A percentile compares a stretch with the other conserved stretches of the same genome.
phyloP scores from a whole-genome alignment of 2,797 vertebrate genomes.

The Mus minutoides region DNA sequence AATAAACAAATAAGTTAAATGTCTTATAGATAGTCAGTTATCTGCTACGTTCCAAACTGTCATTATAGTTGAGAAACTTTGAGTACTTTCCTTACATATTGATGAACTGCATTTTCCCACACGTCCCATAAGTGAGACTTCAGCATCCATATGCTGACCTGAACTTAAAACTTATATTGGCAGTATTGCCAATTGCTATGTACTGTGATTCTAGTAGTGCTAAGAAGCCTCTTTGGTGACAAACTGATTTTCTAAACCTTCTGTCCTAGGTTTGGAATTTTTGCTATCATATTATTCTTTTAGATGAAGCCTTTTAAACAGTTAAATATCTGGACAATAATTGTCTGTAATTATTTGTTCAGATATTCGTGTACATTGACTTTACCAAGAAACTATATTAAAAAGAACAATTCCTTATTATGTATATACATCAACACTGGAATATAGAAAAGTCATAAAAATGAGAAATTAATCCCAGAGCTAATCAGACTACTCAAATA shows the following conservation, averaged over 20 bases:
- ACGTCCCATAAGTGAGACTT: conserved; percentile 61
- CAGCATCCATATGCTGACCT: conserved; percentile 57
- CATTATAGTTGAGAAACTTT: conserved; percentile 4
- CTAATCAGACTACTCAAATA: background rate
- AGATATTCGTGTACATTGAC: conserved; percentile 21
- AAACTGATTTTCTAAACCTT: conserved; percentile 64
- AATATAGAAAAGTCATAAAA: conserved; percentile 41
- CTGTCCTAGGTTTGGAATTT: conserved; percentile 46
- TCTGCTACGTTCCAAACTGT: conserved; percentile 21
- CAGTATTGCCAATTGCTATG: conserved; percentile 52
- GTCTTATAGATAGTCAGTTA: background rate
- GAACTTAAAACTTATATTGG: conserved; percentile 61
- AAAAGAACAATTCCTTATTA: conserved; percentile 34
- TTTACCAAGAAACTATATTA: conserved; percentile 15
- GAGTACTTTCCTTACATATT: background rate
- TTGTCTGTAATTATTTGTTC: conserved; percentile 47
- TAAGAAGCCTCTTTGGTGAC: conserved; percentile 55
- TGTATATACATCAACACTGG: background rate
- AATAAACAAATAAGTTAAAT: conserved; percentile 29
- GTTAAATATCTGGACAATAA: background rate
- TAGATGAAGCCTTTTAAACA: conserved; percentile 21
- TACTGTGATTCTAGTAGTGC: background rate
- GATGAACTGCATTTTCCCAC: conserved; percentile 42
- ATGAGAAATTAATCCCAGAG: conserved; percentile 37
- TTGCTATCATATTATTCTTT: conserved; percentile 37